phyloP scores from a whole-genome alignment of 2,113 vertebrate genomes.

The Solea senegalensis region DNA sequence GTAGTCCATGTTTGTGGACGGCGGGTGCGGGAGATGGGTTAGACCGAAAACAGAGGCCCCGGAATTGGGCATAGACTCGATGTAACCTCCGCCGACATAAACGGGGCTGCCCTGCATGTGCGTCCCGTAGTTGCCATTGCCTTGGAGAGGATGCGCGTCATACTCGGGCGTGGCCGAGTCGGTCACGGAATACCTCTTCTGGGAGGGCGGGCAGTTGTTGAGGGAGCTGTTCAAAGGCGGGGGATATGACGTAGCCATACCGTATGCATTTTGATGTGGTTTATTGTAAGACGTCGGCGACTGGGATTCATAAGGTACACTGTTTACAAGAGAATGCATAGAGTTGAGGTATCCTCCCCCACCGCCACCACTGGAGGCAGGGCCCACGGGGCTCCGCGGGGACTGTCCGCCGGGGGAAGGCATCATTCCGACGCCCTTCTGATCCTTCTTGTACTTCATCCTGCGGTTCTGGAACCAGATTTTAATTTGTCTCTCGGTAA shows the following conservation, averaged over 20 bases:
- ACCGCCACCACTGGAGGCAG: slow-evolving; percentile 82
- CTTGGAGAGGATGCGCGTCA: slow-evolving; percentile 92
- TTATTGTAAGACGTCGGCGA: slow-evolving; percentile 94
- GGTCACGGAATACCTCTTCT: slow-evolving; percentile 91
- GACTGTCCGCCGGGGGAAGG: slow-evolving; percentile 96
- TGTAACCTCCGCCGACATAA: slow-evolving; percentile 94
- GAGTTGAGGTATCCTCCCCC: slow-evolving; percentile 91
- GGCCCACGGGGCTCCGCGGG: slow-evolving; percentile 91
- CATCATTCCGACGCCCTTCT: slow-evolving; percentile 96
- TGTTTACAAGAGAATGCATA: slow-evolving; percentile 98
- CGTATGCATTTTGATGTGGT: slow-evolving; percentile 91
- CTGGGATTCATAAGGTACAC: slow-evolving; percentile 92
- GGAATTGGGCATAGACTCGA: slow-evolving; percentile 91
- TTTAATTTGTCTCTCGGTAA: slow-evolving; percentile 99
- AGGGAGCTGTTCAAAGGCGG: slow-evolving; percentile 88
- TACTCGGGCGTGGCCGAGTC: slow-evolving; percentile 92
- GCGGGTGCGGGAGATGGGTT: slow-evolving; percentile 91
- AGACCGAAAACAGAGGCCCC: slow-evolving; percentile 94
- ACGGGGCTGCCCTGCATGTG: slow-evolving; percentile 97
- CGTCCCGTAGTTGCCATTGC: slow-evolving; percentile 91
- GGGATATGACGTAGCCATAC: slow-evolving; percentile 90
- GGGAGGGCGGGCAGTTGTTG: slow-evolving; percentile 91
- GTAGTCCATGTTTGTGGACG: slow-evolving; percentile 93
- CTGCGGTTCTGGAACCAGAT: slow-evolving; percentile 99
- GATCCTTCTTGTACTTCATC: slow-evolving; percentile 99